These are phyloP conservation scores for Smittia aterrima DNA, from an alignment of 2,888 invertebrate species.

Conservation along the genomic window DNA sequence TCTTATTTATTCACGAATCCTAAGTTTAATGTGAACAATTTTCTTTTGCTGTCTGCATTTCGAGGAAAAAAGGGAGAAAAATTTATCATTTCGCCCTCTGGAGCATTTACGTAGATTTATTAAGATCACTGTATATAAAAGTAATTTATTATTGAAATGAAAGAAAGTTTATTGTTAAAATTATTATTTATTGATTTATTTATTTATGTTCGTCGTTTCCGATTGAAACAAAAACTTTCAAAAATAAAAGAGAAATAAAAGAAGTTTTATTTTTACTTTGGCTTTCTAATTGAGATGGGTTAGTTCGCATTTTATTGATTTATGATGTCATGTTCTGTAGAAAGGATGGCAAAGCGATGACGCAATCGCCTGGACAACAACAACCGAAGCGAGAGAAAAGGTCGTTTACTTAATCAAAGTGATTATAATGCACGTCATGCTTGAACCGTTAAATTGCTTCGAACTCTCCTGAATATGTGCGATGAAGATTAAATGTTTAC, in stretches of 20 bases:
- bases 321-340: not conserved
- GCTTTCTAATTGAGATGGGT: too few species aligned
- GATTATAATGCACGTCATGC: too few species aligned
- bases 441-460: too few species aligned
- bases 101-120: slow-evolving; percentile 7
- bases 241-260: not conserved
- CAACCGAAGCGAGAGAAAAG: not conserved
- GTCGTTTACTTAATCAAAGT: too few species aligned
- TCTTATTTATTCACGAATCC: slow-evolving; percentile 2
- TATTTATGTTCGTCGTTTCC: not conserved
- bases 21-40: too few species aligned
- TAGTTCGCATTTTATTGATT: not conserved
- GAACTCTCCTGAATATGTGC: too few species aligned
- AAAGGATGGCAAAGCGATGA: not conserved
- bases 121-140: not conserved
- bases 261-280: not conserved
- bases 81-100: not conserved
- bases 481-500: too few species aligned
- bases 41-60: not conserved
- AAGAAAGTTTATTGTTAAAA: not conserved
- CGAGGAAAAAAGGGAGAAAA: not conserved
- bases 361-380: not conserved
- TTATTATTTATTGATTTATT: slow-evolving; percentile 11
- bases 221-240: not conserved
- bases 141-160: not conserved